Percentiles rank a stretch among this genome's conserved stretches.
phyloP scores from a whole-genome alignment of 2,113 vertebrate species.

The Nerophis ophidion region DNA sequence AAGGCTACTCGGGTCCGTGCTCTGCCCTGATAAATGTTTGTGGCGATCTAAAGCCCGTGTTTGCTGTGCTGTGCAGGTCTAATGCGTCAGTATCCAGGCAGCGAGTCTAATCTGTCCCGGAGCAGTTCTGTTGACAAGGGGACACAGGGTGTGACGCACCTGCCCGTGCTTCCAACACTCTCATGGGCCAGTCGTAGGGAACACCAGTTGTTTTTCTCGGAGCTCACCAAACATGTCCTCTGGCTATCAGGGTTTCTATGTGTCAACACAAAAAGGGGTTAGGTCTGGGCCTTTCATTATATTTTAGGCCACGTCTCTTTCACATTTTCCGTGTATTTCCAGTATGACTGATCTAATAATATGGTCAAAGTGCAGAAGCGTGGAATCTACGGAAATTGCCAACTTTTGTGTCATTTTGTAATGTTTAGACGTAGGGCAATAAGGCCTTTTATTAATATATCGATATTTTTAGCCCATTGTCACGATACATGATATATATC shows the following conservation, averaged over 20 bases:
- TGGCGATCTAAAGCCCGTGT: constrained; percentile 47
- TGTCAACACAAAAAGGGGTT: too few species aligned
- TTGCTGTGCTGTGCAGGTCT: constrained; percentile 55
- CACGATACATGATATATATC: too few species aligned
- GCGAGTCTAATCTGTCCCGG: constrained; percentile 53
- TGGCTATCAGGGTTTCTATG: neutral
- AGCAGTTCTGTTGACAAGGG: constrained; percentile 41
- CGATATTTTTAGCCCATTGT: too few species aligned
- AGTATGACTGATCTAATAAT: too few species aligned
- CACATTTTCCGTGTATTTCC: too few species aligned
- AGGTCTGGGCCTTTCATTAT: too few species aligned
- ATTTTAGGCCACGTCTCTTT: too few species aligned
- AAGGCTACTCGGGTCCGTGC: constrained; percentile 35
- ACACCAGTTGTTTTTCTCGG: constrained; percentile 17
- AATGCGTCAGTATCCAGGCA: constrained; percentile 58
- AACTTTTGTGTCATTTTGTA: too few species aligned
- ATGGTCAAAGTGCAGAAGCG: too few species aligned
- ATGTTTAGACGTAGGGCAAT: too few species aligned
- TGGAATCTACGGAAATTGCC: too few species aligned
- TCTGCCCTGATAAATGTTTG: constrained; percentile 29
- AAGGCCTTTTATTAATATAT: too few species aligned
- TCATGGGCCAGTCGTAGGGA: constrained; percentile 16
- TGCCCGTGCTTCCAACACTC: constrained; percentile 47
- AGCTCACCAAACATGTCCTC: constrained; percentile 14
- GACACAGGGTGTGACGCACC: constrained; percentile 53